Conservation (phyloP, 2,888 invertebrate species). For the Cecidostiba fungosa region DNA sequence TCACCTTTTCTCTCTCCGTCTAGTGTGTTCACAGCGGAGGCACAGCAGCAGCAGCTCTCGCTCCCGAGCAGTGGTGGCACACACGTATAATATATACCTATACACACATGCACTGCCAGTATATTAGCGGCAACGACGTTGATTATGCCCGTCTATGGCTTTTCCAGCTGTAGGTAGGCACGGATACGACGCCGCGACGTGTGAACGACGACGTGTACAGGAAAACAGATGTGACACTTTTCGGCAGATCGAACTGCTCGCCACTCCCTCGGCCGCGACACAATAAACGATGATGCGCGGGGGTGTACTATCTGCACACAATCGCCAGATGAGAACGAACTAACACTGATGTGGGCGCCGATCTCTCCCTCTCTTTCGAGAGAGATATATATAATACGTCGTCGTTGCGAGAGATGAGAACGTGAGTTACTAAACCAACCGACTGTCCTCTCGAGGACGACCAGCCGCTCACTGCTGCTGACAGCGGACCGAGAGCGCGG, state of each 20-base stretch:
- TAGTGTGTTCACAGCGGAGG: neutral
- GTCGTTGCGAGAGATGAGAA: neutral
- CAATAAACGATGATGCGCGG: neutral
- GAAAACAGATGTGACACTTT: conserved; percentile 15
- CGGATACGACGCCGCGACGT: neutral
- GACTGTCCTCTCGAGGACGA: neutral
- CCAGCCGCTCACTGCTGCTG: conserved; percentile 6
- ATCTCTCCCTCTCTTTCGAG: neutral
- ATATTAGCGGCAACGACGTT: neutral
- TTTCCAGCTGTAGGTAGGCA: conserved; percentile 9
- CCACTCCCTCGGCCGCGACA: conserved; percentile 8
- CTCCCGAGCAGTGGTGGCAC: neutral
- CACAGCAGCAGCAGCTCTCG: conserved; percentile 8
- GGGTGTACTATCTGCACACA: neutral
- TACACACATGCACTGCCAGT: neutral
- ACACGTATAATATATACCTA: neutral
- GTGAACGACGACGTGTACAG: conserved; percentile 6
- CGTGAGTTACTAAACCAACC: neutral
- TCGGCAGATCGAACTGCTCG: neutral
- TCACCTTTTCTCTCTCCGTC: conserved; percentile 48
- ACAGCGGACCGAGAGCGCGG: neutral
- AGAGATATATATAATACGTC: neutral
- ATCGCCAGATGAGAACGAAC: neutral
- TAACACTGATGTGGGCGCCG: neutral
- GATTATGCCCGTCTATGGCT: conserved; percentile 24